Conservation (phyloP, 1,140 invertebrate species). For the Gerris buenoi region DNA sequence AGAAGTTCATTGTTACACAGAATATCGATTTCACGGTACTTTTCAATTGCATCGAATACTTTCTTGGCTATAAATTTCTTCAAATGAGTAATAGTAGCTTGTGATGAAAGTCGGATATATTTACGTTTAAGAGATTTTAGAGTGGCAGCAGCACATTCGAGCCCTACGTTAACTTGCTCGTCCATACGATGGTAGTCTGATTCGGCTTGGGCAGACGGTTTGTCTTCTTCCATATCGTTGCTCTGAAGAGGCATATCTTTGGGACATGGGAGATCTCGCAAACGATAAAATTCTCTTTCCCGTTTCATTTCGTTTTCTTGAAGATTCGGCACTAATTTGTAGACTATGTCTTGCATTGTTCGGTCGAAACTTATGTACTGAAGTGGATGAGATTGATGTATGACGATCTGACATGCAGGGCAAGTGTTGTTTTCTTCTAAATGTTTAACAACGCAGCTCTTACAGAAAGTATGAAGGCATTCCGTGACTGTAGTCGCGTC, state of each 20-base stretch:
- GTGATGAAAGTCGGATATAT: slow-evolving; percentile 85
- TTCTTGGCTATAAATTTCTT: slow-evolving; percentile 97
- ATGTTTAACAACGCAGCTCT: slow-evolving; percentile 93
- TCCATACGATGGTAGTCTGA: slow-evolving; percentile 85
- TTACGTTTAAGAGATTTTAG: slow-evolving; percentile 70
- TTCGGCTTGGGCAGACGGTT: slow-evolving; percentile 56
- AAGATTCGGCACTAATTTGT: slow-evolving; percentile 84
- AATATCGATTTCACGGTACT: slow-evolving; percentile 96
- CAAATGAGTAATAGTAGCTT: slow-evolving; percentile 89
- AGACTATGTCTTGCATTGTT: slow-evolving; percentile 97
- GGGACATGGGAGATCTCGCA: slow-evolving; percentile 67
- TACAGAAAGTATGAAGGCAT: slow-evolving; percentile 96
- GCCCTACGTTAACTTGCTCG: slow-evolving; percentile 85
- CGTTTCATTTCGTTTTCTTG: slow-evolving; percentile 72
- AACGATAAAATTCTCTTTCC: slow-evolving; percentile 73
- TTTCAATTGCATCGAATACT: slow-evolving; percentile 73
- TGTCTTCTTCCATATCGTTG: slow-evolving; percentile 45
- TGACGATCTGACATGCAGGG: slow-evolving; percentile 89
- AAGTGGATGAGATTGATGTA: slow-evolving; percentile 92
- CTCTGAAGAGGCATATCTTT: slow-evolving; percentile 64
- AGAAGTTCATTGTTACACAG: slow-evolving; percentile 95
- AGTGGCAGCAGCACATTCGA: slow-evolving; percentile 72
- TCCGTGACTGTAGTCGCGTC: slow-evolving; percentile 95
- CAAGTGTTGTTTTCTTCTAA: slow-evolving; percentile 93
- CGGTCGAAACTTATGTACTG: slow-evolving; percentile 95